phyloP scores from a whole-genome alignment of 1,140 invertebrate genomes.

The Diuraphis noxia region DNA sequence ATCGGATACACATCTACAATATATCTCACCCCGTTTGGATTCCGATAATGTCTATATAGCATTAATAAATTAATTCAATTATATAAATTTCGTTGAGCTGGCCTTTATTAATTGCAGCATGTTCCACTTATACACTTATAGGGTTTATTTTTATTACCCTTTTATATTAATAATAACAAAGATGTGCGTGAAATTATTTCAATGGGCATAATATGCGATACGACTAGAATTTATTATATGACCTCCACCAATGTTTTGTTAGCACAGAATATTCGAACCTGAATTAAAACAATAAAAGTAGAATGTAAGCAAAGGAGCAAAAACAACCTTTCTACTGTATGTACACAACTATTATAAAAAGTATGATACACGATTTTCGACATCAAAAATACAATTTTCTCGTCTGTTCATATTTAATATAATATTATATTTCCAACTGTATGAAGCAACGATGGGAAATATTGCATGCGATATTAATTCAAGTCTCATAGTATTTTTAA shows the following conservation, averaged over 20 bases:
- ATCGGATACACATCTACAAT: not conserved
- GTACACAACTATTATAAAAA: not conserved
- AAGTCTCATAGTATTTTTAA: not conserved
- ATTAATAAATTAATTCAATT: slow-evolving; percentile 13
- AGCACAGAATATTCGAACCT: not conserved
- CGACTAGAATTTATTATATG: too few relatives aligned
- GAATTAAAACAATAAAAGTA: not conserved
- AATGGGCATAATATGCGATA: not conserved
- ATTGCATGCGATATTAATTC: not conserved
- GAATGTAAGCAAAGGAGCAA: not conserved
- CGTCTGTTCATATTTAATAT: not conserved
- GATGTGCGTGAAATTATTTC: not conserved
- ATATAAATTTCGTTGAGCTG: not conserved
- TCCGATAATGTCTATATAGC: not conserved
- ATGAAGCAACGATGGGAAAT: not conserved
- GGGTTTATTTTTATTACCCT: not conserved
- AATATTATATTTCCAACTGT: not conserved
- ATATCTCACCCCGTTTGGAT: not conserved
- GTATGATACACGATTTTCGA: not conserved
- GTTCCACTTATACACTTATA: not conserved
- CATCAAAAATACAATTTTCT: not conserved
- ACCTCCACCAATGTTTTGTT: too few relatives aligned
- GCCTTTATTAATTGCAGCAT: not conserved
- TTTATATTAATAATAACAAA: not conserved
- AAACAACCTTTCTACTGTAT: not conserved